Conservation (phyloP, 2,113 vertebrate genomes). For the Pipra filicauda region DNA sequence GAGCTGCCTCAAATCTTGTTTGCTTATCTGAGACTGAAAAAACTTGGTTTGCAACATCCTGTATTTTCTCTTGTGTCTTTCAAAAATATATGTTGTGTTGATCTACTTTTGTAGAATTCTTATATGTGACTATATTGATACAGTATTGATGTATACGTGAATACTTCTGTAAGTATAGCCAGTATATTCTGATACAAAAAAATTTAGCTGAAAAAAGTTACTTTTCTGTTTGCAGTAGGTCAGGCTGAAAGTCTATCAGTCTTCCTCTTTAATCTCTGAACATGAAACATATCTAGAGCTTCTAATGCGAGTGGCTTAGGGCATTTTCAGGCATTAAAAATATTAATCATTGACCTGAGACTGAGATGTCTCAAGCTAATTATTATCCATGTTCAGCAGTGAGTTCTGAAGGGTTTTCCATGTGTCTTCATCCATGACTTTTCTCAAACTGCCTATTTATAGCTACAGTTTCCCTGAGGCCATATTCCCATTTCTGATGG, state of each 20-base stretch:
- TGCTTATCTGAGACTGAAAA: not conserved
- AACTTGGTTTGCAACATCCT: not conserved
- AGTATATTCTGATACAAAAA: not conserved
- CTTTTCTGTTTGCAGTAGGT: not conserved
- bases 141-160: not conserved
- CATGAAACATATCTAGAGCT: not conserved
- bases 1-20: not conserved
- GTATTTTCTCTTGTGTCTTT: not conserved
- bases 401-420: not conserved
- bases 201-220: not conserved
- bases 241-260: not conserved
- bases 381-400: not conserved
- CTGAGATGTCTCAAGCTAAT: not conserved
- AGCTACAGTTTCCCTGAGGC: not conserved
- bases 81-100: not conserved
- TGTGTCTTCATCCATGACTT: slow-evolving; percentile 16
- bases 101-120: not conserved
- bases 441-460: not conserved
- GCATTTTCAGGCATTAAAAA: not conserved
- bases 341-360: slow-evolving; percentile 29
- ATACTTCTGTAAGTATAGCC: not conserved
- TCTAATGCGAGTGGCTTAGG: not conserved
- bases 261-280: not conserved
- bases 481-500: not conserved
- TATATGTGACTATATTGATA: not conserved